Evolutionary conservation across 2,113 vertebrate species (phyloP).

Genomic region (Amblyornis subalaris): DNA sequence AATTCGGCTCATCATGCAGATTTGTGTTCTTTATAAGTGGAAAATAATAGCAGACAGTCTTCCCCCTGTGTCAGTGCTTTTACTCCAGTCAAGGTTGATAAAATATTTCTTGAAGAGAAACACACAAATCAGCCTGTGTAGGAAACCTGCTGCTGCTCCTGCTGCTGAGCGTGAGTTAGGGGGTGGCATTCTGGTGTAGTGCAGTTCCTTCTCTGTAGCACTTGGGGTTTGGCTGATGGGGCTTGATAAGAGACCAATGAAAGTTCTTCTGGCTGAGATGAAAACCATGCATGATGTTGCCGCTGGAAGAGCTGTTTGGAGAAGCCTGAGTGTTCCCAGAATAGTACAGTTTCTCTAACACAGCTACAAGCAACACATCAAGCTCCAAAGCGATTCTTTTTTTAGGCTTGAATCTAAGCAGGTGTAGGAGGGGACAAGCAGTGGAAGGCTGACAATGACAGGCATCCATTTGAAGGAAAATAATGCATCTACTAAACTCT

Average conservation of each 20-base stretch:
- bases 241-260: background rate
- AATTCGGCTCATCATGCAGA: background rate
- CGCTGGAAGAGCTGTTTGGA: background rate
- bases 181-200: background rate
- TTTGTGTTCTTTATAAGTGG: background rate
- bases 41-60: background rate
- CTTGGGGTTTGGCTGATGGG: background rate
- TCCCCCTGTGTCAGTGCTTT: background rate
- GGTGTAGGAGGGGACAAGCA: background rate
- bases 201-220: background rate
- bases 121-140: accelerated
- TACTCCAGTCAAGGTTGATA: background rate
- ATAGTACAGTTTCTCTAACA: background rate
- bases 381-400: background rate
- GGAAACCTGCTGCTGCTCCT: background rate
- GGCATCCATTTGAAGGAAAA: background rate
- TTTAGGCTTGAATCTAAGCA: background rate
- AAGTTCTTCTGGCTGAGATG: background rate
- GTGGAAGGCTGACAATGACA: background rate
- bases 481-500: background rate
- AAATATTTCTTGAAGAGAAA: background rate
- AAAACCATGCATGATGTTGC: background rate
- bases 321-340: background rate
- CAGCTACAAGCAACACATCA: background rate
- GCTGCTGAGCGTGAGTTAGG: accelerated